A percentile compares a stretch with the other conserved stretches of the same genome.
Evolutionary conservation across 2,797 vertebrate genomes (phyloP).

Genomic region (Otolemur crassicaudatus): DNA sequence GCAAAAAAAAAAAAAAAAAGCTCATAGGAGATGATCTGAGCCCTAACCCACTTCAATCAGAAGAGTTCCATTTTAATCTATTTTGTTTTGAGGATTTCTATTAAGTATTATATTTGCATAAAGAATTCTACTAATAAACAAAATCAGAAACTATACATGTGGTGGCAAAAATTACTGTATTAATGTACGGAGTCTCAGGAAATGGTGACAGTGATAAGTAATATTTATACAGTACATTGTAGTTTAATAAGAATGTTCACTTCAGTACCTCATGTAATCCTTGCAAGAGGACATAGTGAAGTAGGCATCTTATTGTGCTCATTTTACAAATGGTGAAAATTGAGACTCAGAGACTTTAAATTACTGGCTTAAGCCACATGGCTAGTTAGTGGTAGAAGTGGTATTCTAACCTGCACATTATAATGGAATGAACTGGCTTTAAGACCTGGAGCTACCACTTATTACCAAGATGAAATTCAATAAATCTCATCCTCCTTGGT

Average conservation of each 20-base stretch:
- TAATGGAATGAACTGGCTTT: background rate
- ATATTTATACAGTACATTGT: background rate
- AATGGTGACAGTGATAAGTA: background rate
- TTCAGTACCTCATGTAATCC: background rate
- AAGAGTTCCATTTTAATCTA: background rate
- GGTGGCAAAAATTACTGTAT: background rate
- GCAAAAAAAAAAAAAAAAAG: background rate
- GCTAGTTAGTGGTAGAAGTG: background rate
- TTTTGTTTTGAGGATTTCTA: background rate
- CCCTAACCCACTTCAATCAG: background rate
- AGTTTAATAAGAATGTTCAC: background rate
- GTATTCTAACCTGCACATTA: background rate
- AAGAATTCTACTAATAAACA: background rate
- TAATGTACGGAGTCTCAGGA: background rate
- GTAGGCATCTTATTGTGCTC: background rate
- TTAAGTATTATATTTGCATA: background rate
- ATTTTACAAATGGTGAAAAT: background rate
- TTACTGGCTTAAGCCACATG: background rate
- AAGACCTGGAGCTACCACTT: background rate
- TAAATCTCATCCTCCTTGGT: background rate
- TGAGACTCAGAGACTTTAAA: background rate
- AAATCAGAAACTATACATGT: background rate
- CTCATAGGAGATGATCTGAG: background rate
- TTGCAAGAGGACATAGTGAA: background rate
- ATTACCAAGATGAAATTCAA: background rate